These are phyloP conservation scores for Oegoconia quadripuncta DNA, from an alignment of 2,888 invertebrate species.

Conservation along the genomic window DNA sequence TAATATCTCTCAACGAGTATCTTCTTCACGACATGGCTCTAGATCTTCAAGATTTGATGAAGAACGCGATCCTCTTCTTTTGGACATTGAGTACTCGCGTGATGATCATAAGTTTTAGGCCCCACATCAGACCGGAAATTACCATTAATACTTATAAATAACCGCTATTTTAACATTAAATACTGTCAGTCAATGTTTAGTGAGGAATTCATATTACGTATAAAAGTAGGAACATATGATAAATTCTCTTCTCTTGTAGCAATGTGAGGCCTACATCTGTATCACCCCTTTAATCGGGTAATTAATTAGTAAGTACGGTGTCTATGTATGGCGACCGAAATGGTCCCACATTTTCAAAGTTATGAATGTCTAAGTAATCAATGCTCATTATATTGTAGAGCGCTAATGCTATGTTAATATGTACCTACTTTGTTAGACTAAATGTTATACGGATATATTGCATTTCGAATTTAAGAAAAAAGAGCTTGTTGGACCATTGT, in stretches of 20 bases:
- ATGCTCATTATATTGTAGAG: constrained; percentile 62
- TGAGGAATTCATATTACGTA: too few relatives aligned
- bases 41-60: constrained; percentile 66
- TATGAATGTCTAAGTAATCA: constrained; percentile 49
- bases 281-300: too few relatives aligned
- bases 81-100: constrained; percentile 55
- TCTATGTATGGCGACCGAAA: constrained; percentile 29
- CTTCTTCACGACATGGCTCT: constrained; percentile 71
- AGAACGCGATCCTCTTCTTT: constrained; percentile 82
- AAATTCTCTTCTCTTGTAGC: too few relatives aligned
- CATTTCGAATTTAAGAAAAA: constrained; percentile 43
- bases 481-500: constrained; percentile 74
- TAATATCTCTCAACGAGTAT: constrained; percentile 78
- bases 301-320: too few relatives aligned
- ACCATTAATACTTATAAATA: too few relatives aligned
- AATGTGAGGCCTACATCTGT: constrained; percentile 12
- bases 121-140: too few relatives aligned
- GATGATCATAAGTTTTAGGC: constrained; percentile 63
- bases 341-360: constrained; percentile 46
- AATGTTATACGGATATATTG: constrained; percentile 53
- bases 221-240: too few relatives aligned
- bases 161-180: too few relatives aligned
- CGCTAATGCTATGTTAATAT: constrained; percentile 30
- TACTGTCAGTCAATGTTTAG: too few relatives aligned
- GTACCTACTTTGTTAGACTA: constrained; percentile 49